phyloP scores from a whole-genome alignment of 92 coral and sea anemone genomes.

The Plumapathes pennacea region DNA sequence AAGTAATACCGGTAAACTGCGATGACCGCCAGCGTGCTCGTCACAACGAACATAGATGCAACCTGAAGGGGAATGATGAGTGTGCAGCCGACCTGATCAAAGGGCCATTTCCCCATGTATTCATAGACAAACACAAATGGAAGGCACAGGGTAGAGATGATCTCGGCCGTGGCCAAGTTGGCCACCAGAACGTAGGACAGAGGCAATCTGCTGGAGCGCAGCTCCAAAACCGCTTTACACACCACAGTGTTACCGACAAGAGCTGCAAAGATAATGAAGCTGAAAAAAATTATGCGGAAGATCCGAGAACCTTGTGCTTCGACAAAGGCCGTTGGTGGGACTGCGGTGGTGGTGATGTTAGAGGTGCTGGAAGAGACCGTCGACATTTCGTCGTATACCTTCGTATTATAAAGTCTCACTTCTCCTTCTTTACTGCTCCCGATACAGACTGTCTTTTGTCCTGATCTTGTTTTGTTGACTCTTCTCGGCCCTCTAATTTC shows the following conservation, averaged over 20 bases:
- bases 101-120: constrained; percentile 54
- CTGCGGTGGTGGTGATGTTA: not conserved
- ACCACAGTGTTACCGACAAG: constrained; percentile 55
- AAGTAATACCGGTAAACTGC: constrained; percentile 45
- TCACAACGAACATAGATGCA: constrained; percentile 59
- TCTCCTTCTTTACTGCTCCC: too few relatives aligned
- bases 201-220: constrained; percentile 31
- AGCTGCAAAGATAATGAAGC: constrained; percentile 33
- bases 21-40: constrained; percentile 65
- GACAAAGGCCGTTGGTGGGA: not conserved
- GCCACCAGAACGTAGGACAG: constrained; percentile 63
- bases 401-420: too few relatives aligned
- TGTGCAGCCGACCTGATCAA: constrained; percentile 61
- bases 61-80: constrained; percentile 60
- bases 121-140: constrained; percentile 52
- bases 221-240: constrained; percentile 38
- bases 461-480: too few relatives aligned
- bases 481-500: too few relatives aligned
- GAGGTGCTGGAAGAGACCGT: too few relatives aligned
- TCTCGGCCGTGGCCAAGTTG: constrained; percentile 71
- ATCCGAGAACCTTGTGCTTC: constrained; percentile 12
- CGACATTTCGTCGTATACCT: too few relatives aligned
- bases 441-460: too few relatives aligned
- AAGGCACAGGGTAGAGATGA: constrained; percentile 50
- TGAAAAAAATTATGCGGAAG: constrained; percentile 12